These are phyloP conservation scores for Caenorhabditis panamensis DNA, from an alignment of 2,888 invertebrate genomes.

Conservation along the genomic window DNA sequence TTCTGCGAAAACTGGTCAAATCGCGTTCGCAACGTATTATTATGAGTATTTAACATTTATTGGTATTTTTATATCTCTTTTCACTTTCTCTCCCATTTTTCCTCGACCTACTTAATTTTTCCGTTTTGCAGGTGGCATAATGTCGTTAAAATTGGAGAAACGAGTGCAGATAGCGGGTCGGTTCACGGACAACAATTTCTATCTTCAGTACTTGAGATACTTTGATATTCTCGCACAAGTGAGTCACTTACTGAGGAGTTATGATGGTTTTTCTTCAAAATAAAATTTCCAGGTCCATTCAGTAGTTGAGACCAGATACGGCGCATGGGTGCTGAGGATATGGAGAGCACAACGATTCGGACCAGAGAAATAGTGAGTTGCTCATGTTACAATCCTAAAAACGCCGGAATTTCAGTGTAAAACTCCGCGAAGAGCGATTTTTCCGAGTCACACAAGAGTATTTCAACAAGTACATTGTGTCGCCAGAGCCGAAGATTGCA, in stretches of 20 bases:
- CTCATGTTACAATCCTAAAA: not conserved
- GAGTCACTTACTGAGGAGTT: not conserved
- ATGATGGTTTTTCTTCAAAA: too few species aligned
- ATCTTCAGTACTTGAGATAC: not conserved
- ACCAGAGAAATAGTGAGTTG: slow-evolving; percentile 10
- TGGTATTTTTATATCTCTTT: too few species aligned
- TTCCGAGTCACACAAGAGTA: slow-evolving; percentile 9
- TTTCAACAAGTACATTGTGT: slow-evolving; percentile 20
- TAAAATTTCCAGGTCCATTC: slow-evolving; percentile 31
- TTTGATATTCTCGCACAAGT: slow-evolving; percentile 28
- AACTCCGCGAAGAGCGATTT: not conserved
- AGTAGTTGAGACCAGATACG: not conserved
- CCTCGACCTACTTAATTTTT: not conserved
- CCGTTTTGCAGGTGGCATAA: not conserved
- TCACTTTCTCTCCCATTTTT: not conserved
- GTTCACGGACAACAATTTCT: slow-evolving; percentile 11
- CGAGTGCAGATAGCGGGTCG: not conserved
- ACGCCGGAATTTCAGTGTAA: not conserved
- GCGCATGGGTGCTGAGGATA: slow-evolving; percentile 5
- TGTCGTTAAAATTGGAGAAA: not conserved
- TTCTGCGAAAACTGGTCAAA: too few species aligned
- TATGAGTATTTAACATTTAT: too few species aligned
- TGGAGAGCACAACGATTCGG: slow-evolving; percentile 21
- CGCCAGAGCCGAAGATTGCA: slow-evolving; percentile 16
- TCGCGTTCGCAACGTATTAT: too few species aligned